Percentiles rank a stretch among this genome's conserved stretches.
These are phyloP conservation scores for Saxicola maurus DNA, from an alignment of 2,797 vertebrate genomes.

Conservation along the genomic window DNA sequence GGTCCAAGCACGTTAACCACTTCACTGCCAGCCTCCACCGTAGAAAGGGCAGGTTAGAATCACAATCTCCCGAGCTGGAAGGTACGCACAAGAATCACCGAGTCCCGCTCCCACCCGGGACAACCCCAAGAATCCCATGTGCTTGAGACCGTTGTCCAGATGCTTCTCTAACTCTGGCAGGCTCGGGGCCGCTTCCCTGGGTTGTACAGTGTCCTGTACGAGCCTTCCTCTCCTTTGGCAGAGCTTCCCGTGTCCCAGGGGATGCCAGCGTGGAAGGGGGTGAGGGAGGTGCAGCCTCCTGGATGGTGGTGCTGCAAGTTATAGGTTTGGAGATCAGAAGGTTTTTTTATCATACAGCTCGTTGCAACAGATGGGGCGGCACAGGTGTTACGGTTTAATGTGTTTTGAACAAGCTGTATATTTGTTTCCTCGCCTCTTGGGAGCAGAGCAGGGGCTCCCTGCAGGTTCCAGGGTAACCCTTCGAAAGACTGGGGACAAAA, in stretches of 20 bases:
- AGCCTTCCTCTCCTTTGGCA: neutral
- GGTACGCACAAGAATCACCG: neutral
- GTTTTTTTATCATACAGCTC: neutral
- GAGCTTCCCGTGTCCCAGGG: neutral
- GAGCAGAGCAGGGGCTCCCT: neutral
- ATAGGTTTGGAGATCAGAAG: neutral
- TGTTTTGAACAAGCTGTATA: neutral
- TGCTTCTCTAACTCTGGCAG: neutral
- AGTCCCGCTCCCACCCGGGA: fast-evolving
- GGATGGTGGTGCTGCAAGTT: neutral
- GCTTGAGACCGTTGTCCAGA: neutral
- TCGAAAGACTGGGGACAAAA: fast-evolving
- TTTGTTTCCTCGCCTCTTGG: neutral
- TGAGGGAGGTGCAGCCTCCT: neutral
- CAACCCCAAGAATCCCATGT: neutral
- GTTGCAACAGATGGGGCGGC: neutral
- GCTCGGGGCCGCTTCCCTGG: too few relatives aligned
- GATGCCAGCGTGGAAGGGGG: neutral
- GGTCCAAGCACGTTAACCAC: neutral
- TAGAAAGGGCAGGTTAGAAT: neutral
- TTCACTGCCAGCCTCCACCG: neutral
- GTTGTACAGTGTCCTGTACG: neutral
- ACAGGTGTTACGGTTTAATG: neutral
- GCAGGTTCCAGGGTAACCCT: neutral
- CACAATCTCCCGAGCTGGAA: neutral